A percentile compares a stretch with the other conserved stretches of the same genome.
phyloP scores from a whole-genome alignment of 1,140 invertebrate species.

The Neotoxoptera formosana region DNA sequence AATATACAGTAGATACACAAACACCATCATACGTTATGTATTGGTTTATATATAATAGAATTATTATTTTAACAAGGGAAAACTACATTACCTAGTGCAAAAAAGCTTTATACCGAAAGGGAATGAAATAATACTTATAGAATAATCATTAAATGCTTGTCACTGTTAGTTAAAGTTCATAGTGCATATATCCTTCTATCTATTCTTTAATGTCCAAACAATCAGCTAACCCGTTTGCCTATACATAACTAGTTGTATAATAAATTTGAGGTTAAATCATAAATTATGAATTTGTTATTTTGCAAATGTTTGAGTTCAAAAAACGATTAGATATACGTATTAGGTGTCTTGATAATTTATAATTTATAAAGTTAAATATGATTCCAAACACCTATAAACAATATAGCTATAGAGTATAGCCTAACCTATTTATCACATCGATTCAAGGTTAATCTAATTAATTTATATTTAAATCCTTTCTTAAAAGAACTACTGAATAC shows the following conservation, averaged over 20 bases:
- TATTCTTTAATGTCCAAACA: neutral
- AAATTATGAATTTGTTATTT: conserved; percentile 5
- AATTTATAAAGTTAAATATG: conserved; percentile 7
- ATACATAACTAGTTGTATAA: neutral
- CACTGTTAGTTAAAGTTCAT: neutral
- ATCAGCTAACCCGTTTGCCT: neutral
- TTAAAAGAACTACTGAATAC: neutral
- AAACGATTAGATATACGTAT: neutral
- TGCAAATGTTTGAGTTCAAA: conserved; percentile 2
- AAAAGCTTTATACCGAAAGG: neutral
- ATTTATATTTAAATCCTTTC: neutral
- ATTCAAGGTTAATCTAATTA: conserved; percentile 7
- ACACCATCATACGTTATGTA: neutral
- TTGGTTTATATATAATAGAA: neutral
- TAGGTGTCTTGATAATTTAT: neutral
- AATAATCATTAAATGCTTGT: neutral
- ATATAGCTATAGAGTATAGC: too few species aligned
- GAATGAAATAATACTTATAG: neutral
- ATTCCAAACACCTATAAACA: neutral
- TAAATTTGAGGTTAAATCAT: neutral
- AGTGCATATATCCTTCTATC: neutral
- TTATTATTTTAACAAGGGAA: conserved; percentile 10
- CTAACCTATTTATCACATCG: neutral
- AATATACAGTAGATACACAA: neutral
- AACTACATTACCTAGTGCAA: neutral